Base-by-base conservation (phyloP, 2,113 vertebrate species). In the Toxostoma redivivum region DNA sequence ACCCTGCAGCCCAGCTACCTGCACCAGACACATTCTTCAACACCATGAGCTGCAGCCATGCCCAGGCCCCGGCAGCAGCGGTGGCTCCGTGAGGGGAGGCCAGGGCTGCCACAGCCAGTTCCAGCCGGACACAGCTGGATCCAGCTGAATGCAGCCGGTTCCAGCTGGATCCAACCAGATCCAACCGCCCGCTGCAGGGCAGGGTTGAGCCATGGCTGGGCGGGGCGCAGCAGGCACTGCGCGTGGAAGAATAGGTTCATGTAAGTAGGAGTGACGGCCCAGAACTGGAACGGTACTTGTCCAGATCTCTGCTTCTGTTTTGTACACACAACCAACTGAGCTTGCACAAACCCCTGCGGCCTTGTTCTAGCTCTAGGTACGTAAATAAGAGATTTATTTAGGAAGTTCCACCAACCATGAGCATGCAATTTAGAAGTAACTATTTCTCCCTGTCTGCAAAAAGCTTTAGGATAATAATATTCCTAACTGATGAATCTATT, bases 141-240 rank as follows among this genome's bases (percentile, higher is more conserved):
- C 72, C 45, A 67, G 24, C 33, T 2, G 18, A 12, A 12, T 17
- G 10, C 60, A 62, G 60, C 38, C 60, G 4, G 54, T 14, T 15
- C 21, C 56, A 57, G 22, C 38, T 38, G 38, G 16, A 27, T 25
- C 17, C 25, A 40, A 37, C 60, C 8, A 0, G 40, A 72, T 53
- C 16, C 56, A 37, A 1, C 6, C 1, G 0, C 48, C 18, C 40
- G 5, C 2, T 0, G 0, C 48, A 27, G 53, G 67, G 51, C 3
- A 0, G 0, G 0, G 53, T 15, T 40, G 17, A 19, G 25, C 28
- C 3, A 1, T 1, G 1, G 35, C 5, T 1, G 0, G 3, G 3
- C 0, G 0, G 1, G 50, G 14, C 2, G 0, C 2, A 4, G 0
- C 0, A 0, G 17, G 11, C 8, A 31, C 13, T 45, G 2, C 0